These are phyloP conservation scores for Neotragus pygmaeus DNA, from an alignment of 2,113 vertebrate species.

Conservation along the genomic window DNA sequence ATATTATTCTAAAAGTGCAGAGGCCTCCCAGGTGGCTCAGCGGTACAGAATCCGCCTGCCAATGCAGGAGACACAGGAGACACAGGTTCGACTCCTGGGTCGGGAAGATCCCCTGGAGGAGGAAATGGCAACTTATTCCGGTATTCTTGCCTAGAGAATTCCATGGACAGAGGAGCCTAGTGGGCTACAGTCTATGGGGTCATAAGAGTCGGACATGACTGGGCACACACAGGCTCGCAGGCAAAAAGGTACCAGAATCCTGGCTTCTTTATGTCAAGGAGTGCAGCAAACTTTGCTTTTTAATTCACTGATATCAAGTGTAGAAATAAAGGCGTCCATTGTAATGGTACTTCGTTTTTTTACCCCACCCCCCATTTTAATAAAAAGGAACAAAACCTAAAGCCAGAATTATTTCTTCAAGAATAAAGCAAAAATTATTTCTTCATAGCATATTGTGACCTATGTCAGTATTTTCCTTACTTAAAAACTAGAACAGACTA, in stretches of 20 bases:
- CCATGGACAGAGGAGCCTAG: background rate
- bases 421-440: background rate
- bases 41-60: background rate
- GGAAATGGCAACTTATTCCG: background rate
- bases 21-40: background rate
- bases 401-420: background rate
- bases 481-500: background rate
- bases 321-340: background rate
- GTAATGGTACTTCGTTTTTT: background rate
- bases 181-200: background rate
- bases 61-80: background rate
- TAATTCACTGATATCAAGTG: background rate
- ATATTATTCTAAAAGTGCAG: background rate
- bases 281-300: background rate
- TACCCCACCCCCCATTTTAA: background rate
- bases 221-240: background rate
- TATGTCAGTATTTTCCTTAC: background rate
- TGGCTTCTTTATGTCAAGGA: background rate
- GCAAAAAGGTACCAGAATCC: background rate
- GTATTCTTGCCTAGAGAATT: background rate
- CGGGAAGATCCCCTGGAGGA: background rate
- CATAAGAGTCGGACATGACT: background rate
- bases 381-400: slow-evolving; percentile 25
- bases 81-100: background rate
- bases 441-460: background rate